A percentile compares a stretch with the other conserved stretches of the same genome.
phyloP scores from a whole-genome alignment of 1,140 invertebrate genomes.

The Hylaeus anthracinus region DNA sequence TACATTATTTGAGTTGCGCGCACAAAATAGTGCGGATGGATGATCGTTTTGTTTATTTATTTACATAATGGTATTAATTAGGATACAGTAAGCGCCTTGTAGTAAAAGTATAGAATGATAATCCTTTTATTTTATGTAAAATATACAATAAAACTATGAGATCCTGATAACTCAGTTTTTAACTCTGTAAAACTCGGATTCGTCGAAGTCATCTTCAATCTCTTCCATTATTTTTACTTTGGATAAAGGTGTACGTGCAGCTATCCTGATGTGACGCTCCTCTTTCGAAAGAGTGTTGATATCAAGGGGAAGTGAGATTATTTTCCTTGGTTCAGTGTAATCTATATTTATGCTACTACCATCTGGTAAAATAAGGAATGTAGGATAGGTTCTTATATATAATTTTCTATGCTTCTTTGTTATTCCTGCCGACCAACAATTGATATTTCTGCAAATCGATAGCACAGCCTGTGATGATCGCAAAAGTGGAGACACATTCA shows the following conservation, averaged over 20 bases:
- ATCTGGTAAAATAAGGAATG: slow-evolving; percentile 88
- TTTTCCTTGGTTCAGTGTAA: slow-evolving; percentile 91
- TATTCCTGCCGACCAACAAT: slow-evolving; percentile 86
- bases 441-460: slow-evolving; percentile 76
- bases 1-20: too few species aligned
- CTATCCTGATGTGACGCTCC: slow-evolving; percentile 85
- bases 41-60: background rate
- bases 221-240: slow-evolving; percentile 88
- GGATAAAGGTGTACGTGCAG: slow-evolving; percentile 87
- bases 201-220: slow-evolving; percentile 89
- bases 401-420: slow-evolving; percentile 86
- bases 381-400: slow-evolving; percentile 89
- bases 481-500: slow-evolving; percentile 51
- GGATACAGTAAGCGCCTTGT: background rate
- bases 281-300: slow-evolving; percentile 85
- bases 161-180: slow-evolving; percentile 71
- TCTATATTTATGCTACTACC: slow-evolving; percentile 91
- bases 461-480: slow-evolving; percentile 13
- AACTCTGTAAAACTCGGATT: slow-evolving; percentile 89
- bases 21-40: background rate
- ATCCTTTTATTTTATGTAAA: background rate
- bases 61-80: background rate
- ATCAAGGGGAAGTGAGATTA: slow-evolving; percentile 92
- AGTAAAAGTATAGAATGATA: background rate
- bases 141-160: background rate